phyloP scores from a whole-genome alignment of 2,113 vertebrate species.

The Syrmaticus mikado region DNA sequence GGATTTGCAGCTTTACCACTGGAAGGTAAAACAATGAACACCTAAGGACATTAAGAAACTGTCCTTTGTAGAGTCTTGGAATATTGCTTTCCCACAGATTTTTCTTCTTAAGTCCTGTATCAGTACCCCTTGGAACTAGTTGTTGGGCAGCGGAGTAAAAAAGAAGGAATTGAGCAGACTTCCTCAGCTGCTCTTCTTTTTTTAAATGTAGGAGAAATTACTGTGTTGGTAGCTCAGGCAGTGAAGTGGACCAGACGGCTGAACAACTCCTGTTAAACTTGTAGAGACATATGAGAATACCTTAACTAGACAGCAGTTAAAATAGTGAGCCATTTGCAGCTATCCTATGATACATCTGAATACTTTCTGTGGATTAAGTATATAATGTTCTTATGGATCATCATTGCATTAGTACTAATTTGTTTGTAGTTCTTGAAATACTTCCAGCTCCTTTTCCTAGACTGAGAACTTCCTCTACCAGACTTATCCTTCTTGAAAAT shows the following conservation, averaged over 20 bases:
- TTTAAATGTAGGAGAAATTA: neutral
- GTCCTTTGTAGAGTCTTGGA: neutral
- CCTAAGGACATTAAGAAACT: neutral
- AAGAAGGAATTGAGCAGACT: neutral
- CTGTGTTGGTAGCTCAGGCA: neutral
- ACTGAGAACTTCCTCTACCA: neutral
- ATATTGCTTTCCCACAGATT: neutral
- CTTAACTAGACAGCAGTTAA: neutral
- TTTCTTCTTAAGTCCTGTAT: neutral
- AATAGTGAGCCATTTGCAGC: neutral
- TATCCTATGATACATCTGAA: neutral
- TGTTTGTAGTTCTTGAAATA: neutral
- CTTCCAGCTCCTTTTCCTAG: neutral
- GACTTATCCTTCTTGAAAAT: neutral
- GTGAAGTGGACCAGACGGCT: neutral
- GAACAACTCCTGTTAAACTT: neutral
- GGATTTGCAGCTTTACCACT: constrained; percentile 79
- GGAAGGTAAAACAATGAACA: constrained; percentile 79
- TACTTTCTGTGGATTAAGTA: neutral
- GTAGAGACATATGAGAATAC: neutral
- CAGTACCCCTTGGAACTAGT: neutral
- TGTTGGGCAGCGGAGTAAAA: neutral
- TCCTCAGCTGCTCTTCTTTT: neutral
- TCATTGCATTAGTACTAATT: neutral
- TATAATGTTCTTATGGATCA: neutral